Percentiles rank a stretch among this genome's conserved stretches.
Conservation (phyloP, 2,797 vertebrate species). For the Cuculus canorus region DNA sequence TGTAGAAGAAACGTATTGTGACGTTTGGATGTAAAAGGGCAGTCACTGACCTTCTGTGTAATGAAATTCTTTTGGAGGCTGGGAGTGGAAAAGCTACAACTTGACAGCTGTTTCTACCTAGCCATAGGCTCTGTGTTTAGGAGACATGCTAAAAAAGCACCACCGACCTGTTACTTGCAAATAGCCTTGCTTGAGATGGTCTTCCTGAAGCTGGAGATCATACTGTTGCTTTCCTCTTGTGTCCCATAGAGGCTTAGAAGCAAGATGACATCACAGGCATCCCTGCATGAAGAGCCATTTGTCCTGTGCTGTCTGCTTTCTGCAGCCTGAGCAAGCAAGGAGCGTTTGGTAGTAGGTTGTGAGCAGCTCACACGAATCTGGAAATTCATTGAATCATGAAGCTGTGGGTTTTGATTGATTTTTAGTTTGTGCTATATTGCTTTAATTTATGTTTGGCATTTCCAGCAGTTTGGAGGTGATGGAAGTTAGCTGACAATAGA, state of each 20-base stretch:
- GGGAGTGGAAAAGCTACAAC: background rate
- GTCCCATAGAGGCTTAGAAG: background rate
- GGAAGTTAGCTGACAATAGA: constrained; percentile 63
- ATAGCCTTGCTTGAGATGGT: background rate
- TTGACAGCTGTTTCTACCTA: background rate
- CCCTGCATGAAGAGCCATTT: background rate
- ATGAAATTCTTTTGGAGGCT: background rate
- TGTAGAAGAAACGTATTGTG: background rate
- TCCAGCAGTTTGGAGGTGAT: constrained; percentile 27
- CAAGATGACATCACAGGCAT: background rate
- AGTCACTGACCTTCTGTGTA: background rate
- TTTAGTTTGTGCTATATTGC: constrained; percentile 1
- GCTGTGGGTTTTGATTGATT: constrained; percentile 42
- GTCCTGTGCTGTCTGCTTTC: background rate
- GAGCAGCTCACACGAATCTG: constrained; percentile 4
- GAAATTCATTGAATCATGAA: constrained; percentile 63
- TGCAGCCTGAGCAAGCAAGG: background rate
- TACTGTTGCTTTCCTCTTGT: background rate
- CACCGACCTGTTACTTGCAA: background rate
- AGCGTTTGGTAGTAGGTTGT: background rate
- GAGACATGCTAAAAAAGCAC: background rate
- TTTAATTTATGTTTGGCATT: constrained; percentile 58
- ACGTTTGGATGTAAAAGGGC: background rate
- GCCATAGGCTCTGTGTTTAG: background rate
- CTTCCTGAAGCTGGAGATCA: background rate